These are phyloP conservation scores for Sarcophaga caerulescens DNA, from an alignment of 2,888 invertebrate species.

Conservation along the genomic window DNA sequence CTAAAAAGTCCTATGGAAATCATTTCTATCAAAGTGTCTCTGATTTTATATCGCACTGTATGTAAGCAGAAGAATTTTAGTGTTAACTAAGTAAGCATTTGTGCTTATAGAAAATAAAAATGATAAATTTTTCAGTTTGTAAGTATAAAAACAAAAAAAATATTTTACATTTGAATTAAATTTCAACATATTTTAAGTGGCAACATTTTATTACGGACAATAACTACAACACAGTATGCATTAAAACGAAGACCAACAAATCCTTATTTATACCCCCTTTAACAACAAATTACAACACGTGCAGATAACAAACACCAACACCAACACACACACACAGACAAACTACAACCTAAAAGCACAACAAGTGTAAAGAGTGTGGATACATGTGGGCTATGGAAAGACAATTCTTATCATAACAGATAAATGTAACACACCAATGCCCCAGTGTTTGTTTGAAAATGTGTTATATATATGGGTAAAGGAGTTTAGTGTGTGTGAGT, in stretches of 20 bases:
- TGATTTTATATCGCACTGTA: too few relatives aligned
- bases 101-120: background rate
- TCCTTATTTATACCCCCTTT: constrained; percentile 40
- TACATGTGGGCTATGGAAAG: constrained; percentile 4
- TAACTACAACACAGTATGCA: background rate
- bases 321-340: background rate
- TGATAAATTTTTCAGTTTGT: constrained; percentile 21
- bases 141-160: constrained; percentile 10
- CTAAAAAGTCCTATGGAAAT: too few relatives aligned
- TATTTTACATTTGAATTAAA: constrained; percentile 62
- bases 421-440: background rate
- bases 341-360: constrained; percentile 19
- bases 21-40: too few relatives aligned
- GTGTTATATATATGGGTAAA: too few relatives aligned
- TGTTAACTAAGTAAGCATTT: background rate
- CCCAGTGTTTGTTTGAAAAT: too few relatives aligned
- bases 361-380: background rate
- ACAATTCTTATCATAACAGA: constrained; percentile 42
- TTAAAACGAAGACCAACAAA: constrained; percentile 21
- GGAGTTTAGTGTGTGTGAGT: too few relatives aligned
- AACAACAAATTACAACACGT: constrained; percentile 53
- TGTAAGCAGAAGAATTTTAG: too few relatives aligned
- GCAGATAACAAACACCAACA: constrained; percentile 26
- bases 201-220: constrained; percentile 58
- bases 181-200: constrained; percentile 61